A percentile compares a stretch with the other conserved stretches of the same genome.
phyloP scores from a whole-genome alignment of 1,140 invertebrate species.

The Sycobia sp. region DNA sequence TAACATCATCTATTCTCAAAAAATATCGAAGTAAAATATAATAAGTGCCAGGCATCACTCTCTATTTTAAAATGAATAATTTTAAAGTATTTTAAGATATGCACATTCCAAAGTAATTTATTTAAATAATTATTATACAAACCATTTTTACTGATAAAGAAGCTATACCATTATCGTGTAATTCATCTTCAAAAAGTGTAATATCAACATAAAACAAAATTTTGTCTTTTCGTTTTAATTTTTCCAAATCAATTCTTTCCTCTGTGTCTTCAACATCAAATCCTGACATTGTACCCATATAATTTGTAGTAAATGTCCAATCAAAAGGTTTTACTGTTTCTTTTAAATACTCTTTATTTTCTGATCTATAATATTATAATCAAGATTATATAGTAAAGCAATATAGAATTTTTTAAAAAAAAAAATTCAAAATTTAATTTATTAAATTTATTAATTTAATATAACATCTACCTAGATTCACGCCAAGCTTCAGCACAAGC shows the following conservation, averaged over 20 bases:
- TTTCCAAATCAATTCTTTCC: conserved; percentile 87
- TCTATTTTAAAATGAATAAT: conserved; percentile 61
- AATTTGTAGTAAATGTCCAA: conserved; percentile 97
- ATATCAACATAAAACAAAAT: conserved; percentile 96
- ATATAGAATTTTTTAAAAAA: not conserved
- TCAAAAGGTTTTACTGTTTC: conserved; percentile 90
- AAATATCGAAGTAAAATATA: conserved; percentile 92
- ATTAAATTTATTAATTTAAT: not conserved
- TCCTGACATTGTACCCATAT: conserved; percentile 81
- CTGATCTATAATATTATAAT: conserved; percentile 53
- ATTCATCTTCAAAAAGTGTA: conserved; percentile 95
- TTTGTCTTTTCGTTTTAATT: conserved; percentile 86
- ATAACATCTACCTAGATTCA: conserved; percentile 71
- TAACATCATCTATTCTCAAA: conserved; percentile 90
- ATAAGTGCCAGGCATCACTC: conserved; percentile 94
- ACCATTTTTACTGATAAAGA: conserved; percentile 92
- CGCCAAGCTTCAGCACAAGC: conserved; percentile 90
- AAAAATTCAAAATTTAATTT: too few species aligned
- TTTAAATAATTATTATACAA: conserved; percentile 56
- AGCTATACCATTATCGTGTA: conserved; percentile 97
- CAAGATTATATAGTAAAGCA: not conserved
- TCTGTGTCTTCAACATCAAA: conserved; percentile 68
- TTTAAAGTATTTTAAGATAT: conserved; percentile 11
- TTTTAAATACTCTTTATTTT: conserved; percentile 69
- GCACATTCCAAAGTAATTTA: not conserved